These are phyloP conservation scores for Lagocephalus sceleratus DNA, from an alignment of 2,797 vertebrate species.

Conservation along the genomic window DNA sequence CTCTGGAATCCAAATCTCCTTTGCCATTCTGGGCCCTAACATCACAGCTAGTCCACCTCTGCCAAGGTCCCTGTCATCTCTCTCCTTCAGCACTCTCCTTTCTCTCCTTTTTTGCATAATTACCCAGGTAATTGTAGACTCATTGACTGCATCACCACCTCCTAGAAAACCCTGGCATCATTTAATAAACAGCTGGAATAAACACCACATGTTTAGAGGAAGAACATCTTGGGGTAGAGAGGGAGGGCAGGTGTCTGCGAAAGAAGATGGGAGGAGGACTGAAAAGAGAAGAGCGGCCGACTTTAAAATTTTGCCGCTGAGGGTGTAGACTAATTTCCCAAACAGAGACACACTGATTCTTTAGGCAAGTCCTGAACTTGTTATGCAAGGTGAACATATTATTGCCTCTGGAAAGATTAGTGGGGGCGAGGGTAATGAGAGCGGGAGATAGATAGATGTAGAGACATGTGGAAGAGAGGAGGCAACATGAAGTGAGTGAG, in stretches of 20 bases:
- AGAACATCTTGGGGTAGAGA: conserved; percentile 51
- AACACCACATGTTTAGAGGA: conserved; percentile 58
- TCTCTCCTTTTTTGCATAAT: conserved; percentile 71
- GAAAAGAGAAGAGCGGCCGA: conserved; percentile 12
- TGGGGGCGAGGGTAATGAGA: conserved; percentile 57
- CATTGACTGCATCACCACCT: conserved; percentile 80
- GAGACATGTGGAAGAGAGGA: conserved; percentile 58
- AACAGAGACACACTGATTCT: conserved; percentile 38
- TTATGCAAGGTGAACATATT: conserved; percentile 54
- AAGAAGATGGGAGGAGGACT: conserved; percentile 15
- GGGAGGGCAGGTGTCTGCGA: conserved; percentile 10
- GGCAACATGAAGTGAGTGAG: conserved; percentile 47
- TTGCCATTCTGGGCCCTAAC: conserved; percentile 57
- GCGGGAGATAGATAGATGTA: conserved; percentile 66
- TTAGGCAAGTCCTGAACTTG: conserved; percentile 50
- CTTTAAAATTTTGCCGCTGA: conserved; percentile 11
- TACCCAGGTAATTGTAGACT: conserved; percentile 77
- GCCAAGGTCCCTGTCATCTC: conserved; percentile 63
- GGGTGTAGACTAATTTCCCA: conserved; percentile 37
- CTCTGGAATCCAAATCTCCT: conserved; percentile 71
- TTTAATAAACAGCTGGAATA: conserved; percentile 81
- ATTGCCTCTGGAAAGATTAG: conserved; percentile 60
- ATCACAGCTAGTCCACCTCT: conserved; percentile 53
- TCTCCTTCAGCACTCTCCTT: conserved; percentile 47
- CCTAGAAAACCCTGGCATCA: conserved; percentile 63